Evolutionary conservation across 2,113 vertebrate species (phyloP), one percentile per base, ranked within the genome.

Genomic region (Pelodiscus sinensis): DNA sequence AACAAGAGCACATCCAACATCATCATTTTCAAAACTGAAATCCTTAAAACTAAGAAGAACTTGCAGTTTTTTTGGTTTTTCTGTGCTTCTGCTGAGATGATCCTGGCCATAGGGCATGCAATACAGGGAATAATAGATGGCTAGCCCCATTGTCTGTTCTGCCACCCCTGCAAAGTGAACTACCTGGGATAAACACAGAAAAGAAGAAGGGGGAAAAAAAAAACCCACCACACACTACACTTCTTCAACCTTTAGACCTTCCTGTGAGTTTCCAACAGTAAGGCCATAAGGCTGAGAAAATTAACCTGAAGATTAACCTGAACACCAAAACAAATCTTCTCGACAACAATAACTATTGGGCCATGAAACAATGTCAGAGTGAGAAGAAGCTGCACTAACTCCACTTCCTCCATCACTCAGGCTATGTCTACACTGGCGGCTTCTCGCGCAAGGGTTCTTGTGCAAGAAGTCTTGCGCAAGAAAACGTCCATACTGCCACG

Each of bases 271-370:
- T 92, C 82, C 79, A 83, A 90, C 83, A 94, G 83, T 95, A 79
- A 38, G 75, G 9, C 68, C 50, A 91, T 94, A 90, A 94, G 81
- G 51, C 84, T 87, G 35, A 94, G 93, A 97, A 96, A 95, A 94
- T 94, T 90, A 95, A 94, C 89, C 77, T 94, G 60, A 65, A 96
- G 94, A 94, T 94, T 90, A 95, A 94, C 89, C 77, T 94, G 60
- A 65, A 84, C 88, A 68, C 54, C 94, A 93, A 57, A 57, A 57
- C 19, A 57, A 57, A 22, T 19, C 56, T 57, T 57, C 84, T 87
- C 91, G 92, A 96, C 89, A 96, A 95, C 84, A 94, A 96, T 86
- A 94, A 91, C 93, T 93, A 92, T 88, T 94, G 96, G 86, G 94
- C 84, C 60, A 82, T 88, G 73, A 93, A 94, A 93, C 85, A 88